Conservation (phyloP, 2,113 vertebrate species). For the Calyptommatus sinebrachiatus region DNA sequence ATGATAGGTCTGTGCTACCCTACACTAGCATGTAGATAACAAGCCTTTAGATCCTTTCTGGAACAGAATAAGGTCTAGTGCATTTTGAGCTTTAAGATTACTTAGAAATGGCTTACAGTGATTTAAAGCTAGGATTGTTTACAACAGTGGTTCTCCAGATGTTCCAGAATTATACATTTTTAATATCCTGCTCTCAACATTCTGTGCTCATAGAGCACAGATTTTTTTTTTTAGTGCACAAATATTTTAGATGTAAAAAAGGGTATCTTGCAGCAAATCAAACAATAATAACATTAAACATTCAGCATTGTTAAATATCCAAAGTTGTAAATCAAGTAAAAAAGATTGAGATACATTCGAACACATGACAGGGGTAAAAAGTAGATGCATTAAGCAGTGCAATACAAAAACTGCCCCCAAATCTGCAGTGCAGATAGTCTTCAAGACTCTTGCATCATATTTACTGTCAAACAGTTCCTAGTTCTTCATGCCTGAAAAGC, state of each 20-base stretch:
- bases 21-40: no score
- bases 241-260: background rate
- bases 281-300: background rate
- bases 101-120: no score
- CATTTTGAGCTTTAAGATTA: no score
- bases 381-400: background rate
- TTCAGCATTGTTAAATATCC: background rate
- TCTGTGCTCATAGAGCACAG: no score
- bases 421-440: conserved; percentile 19
- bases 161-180: no score
- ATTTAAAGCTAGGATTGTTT: no score
- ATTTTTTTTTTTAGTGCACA: background rate
- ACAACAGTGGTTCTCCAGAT: no score
- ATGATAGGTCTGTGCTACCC: no score
- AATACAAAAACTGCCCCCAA: background rate
- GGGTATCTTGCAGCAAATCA: background rate
- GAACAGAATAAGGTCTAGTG: no score
- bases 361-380: background rate
- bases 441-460: background rate
- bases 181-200: no score
- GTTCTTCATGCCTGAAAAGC: conserved; percentile 6
- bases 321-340: background rate
- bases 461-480: background rate
- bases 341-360: background rate
- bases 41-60: no score